Evolutionary conservation across 2,797 vertebrate species (phyloP).

Genomic region (Chelon auratus): DNA sequence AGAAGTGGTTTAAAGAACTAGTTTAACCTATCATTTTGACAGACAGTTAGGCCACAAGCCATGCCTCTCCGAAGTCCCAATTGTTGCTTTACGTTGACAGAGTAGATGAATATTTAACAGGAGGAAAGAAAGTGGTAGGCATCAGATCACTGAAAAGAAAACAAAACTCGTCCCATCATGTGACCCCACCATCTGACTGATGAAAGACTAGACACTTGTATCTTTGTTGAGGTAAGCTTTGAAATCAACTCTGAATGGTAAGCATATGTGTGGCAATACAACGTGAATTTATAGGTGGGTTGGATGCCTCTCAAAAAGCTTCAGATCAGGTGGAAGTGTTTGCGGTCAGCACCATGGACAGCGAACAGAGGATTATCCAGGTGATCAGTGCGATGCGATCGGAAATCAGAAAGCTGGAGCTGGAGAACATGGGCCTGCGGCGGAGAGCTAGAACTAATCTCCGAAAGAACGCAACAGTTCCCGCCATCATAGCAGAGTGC

Average conservation of each 20-base stretch:
- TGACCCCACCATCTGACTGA: conserved; percentile 50
- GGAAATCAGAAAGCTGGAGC: conserved; percentile 85
- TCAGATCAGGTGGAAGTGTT: conserved; percentile 2
- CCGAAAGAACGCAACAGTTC: conserved; percentile 51
- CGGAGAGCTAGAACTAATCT: conserved; percentile 70
- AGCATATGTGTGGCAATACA: not conserved
- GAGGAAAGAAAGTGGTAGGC: conserved; percentile 62
- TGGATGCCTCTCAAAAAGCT: not conserved
- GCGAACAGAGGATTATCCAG: conserved; percentile 73
- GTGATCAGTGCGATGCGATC: conserved; percentile 83
- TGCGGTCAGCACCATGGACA: conserved; percentile 78
- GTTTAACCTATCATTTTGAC: conserved; percentile 6
- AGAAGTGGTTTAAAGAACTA: conserved; percentile 1
- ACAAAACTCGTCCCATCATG: conserved; percentile 51
- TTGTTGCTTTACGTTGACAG: conserved; percentile 60
- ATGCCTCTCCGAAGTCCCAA: conserved; percentile 45
- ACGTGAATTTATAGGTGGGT: conserved; percentile 1
- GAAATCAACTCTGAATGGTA: conserved; percentile 20
- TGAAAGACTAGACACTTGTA: conserved; percentile 48
- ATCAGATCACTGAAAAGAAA: conserved; percentile 67
- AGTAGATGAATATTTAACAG: conserved; percentile 61
- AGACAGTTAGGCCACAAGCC: conserved; percentile 23
- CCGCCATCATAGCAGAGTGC: conserved; percentile 47
- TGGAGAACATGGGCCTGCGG: conserved; percentile 85
- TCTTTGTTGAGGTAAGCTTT: conserved; percentile 22